Percentiles rank a stretch among this genome's conserved stretches.
These are phyloP conservation scores for Argyrosomus japonicus DNA, from an alignment of 2,113 vertebrate genomes.

Conservation along the genomic window DNA sequence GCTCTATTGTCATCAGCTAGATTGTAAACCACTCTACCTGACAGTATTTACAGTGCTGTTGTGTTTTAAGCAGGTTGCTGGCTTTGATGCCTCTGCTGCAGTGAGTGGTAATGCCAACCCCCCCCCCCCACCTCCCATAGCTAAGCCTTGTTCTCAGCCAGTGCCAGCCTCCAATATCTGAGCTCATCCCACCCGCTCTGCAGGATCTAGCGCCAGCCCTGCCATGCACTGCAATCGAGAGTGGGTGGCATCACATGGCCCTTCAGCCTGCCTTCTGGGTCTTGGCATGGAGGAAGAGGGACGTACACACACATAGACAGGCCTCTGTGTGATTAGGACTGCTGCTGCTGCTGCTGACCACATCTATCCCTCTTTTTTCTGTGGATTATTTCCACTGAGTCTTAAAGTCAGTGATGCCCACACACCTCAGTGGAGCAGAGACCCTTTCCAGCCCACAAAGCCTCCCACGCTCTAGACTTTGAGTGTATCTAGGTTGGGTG, in stretches of 20 bases:
- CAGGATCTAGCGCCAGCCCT: constrained; percentile 65
- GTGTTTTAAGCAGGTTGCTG: constrained; percentile 50
- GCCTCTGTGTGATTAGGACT: constrained; percentile 54
- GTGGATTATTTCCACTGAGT: constrained; percentile 50
- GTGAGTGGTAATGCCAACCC: constrained; percentile 43
- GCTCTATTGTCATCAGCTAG: constrained; percentile 12
- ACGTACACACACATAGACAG: constrained; percentile 17
- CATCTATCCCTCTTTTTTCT: constrained; percentile 34
- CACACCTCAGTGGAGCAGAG: constrained; percentile 66
- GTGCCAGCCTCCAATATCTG: constrained; percentile 78
- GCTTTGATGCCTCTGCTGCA: constrained; percentile 63
- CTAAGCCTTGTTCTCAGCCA: constrained; percentile 73
- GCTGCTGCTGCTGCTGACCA: constrained; percentile 47
- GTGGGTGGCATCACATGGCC: constrained; percentile 80
- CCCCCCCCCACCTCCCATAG: constrained; percentile 38
- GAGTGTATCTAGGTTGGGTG: constrained; percentile 61
- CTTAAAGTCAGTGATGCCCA: constrained; percentile 62
- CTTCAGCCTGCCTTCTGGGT: constrained; percentile 66
- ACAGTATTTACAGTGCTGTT: constrained; percentile 45
- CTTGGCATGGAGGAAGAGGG: constrained; percentile 54
- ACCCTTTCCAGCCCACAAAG: constrained; percentile 65
- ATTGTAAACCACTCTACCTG: constrained; percentile 41
- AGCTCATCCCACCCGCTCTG: constrained; percentile 72
- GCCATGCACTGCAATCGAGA: constrained; percentile 66
- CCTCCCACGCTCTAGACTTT: constrained; percentile 71